Evolutionary conservation across 2,797 vertebrate species (phyloP).

Genomic region (Liasis olivaceus): DNA sequence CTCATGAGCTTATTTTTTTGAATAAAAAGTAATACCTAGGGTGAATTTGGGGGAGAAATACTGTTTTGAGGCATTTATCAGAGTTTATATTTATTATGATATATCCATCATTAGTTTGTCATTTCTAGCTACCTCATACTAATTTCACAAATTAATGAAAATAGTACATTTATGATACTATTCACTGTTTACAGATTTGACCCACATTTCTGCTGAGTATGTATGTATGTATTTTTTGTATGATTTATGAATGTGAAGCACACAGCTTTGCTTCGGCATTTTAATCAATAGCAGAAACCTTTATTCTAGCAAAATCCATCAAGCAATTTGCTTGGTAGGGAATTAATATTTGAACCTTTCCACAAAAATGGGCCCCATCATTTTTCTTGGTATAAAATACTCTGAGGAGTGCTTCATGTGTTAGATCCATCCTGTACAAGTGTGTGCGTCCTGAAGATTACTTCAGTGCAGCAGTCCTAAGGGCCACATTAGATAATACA

Average conservation of each 20-base stretch:
- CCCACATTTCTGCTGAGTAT: neutral
- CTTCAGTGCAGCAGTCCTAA: neutral
- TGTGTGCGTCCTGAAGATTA: neutral
- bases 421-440: neutral
- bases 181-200: neutral
- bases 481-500: neutral
- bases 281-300: neutral
- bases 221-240: rapidly evolving
- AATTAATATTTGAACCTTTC: neutral
- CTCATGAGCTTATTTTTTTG: neutral
- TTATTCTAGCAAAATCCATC: neutral
- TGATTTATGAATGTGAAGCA: neutral
- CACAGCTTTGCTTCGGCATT: neutral
- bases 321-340: neutral
- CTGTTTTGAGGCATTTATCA: neutral
- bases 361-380: neutral
- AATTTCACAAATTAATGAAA: neutral
- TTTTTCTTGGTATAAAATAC: neutral
- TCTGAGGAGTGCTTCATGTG: neutral
- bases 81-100: neutral
- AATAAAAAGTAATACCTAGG: neutral
- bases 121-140: rapidly evolving
- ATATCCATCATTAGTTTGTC: neutral
- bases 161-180: neutral
- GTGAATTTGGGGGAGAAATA: neutral